Percentiles rank a stretch among this genome's conserved stretches.
These are phyloP conservation scores for Ophion slaviceki DNA, from an alignment of 2,888 invertebrate species.

Conservation along the genomic window DNA sequence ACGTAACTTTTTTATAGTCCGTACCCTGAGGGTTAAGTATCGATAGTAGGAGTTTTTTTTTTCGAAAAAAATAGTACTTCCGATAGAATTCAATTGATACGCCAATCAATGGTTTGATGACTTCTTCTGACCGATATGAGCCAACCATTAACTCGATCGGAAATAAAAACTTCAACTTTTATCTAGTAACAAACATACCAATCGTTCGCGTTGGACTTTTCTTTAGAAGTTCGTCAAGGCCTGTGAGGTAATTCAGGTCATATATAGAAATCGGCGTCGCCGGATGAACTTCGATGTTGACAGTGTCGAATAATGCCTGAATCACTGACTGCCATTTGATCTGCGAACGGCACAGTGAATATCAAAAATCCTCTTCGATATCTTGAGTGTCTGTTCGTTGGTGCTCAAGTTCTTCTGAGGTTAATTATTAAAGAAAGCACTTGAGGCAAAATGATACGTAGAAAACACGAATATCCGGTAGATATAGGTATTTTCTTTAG, in stretches of 20 bases:
- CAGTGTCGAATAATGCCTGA: slow-evolving; percentile 44
- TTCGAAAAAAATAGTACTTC: too few relatives aligned
- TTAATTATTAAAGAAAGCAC: not conserved
- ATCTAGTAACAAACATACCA: slow-evolving; percentile 43
- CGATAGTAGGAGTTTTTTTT: too few relatives aligned
- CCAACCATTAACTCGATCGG: not conserved
- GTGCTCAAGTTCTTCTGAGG: not conserved
- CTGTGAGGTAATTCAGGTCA: slow-evolving; percentile 14
- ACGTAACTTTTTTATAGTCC: too few relatives aligned
- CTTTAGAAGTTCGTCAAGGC: slow-evolving; percentile 51
- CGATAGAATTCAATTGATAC: too few relatives aligned
- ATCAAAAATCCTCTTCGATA: not conserved
- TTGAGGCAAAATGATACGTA: not conserved
- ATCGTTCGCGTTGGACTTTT: slow-evolving; percentile 62
- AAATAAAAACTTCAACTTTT: not conserved
- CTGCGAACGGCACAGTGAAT: slow-evolving; percentile 7
- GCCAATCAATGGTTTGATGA: too few relatives aligned
- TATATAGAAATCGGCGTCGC: not conserved
- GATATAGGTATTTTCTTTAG: not conserved
- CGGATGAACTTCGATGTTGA: slow-evolving; percentile 44
- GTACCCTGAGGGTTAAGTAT: too few relatives aligned
- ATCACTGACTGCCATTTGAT: slow-evolving; percentile 47
- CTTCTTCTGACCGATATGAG: not conserved
- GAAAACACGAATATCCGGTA: not conserved
- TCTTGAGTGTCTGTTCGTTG: not conserved